Conservation (phyloP, 2,113 vertebrate species). For the Mesocricetus auratus region DNA sequence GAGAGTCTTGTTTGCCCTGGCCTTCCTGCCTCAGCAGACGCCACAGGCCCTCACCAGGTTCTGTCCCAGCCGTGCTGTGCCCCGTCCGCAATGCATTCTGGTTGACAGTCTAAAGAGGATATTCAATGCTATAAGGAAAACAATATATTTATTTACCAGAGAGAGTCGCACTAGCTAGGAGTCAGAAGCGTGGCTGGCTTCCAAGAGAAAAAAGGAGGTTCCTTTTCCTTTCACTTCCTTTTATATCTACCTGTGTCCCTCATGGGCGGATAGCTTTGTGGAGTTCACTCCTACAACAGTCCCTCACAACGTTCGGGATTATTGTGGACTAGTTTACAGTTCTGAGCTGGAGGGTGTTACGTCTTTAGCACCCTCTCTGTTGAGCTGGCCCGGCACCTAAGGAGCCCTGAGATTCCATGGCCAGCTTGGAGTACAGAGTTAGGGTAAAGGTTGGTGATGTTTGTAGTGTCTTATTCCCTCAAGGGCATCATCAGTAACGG, state of each 20-base stretch:
- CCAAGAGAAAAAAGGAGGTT: no score
- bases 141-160: no score
- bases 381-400: not conserved
- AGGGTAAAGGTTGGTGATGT: rapidly evolving
- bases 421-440: rapidly evolving
- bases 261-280: no score
- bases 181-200: no score
- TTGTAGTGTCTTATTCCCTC: not conserved
- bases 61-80: rapidly evolving
- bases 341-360: not conserved
- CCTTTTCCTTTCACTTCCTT: no score
- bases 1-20: not conserved
- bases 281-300: no score
- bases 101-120: no score
- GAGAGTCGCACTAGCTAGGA: no score
- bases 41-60: not conserved
- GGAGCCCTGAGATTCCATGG: not conserved
- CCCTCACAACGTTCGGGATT: rapidly evolving
- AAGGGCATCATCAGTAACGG: not conserved
- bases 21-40: not conserved
- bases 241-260: no score
- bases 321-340: rapidly evolving
- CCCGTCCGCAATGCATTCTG: rapidly evolving
- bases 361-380: not conserved
- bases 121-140: no score